These are phyloP conservation scores for Capreolus pygargus DNA, from an alignment of 2,113 vertebrate genomes.

Conservation along the genomic window DNA sequence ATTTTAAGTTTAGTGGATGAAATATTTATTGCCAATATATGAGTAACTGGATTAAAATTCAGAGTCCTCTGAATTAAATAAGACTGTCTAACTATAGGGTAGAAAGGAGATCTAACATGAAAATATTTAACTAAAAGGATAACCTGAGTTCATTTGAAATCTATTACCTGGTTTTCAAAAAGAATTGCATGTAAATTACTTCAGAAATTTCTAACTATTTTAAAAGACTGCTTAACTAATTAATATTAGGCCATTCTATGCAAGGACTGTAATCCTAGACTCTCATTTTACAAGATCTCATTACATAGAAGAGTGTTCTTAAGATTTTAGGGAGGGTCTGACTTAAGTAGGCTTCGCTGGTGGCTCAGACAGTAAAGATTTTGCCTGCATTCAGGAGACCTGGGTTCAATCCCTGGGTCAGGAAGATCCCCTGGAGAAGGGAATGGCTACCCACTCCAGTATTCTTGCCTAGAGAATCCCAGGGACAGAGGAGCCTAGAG, in stretches of 20 bases:
- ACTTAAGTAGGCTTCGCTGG: neutral
- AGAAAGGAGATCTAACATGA: neutral
- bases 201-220: slow-evolving; percentile 12
- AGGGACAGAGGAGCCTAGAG: neutral
- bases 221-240: neutral
- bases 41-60: neutral
- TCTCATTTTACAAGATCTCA: neutral
- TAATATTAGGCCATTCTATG: neutral
- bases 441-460: neutral
- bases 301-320: neutral
- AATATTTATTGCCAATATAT: neutral
- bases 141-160: slow-evolving; percentile 22
- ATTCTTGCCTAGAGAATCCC: neutral
- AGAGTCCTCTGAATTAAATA: neutral
- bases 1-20: slow-evolving; percentile 1
- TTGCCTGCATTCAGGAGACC: neutral
- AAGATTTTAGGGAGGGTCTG: neutral
- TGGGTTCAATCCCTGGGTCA: neutral
- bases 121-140: neutral
- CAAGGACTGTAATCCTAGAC: neutral
- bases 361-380: neutral
- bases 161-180: neutral
- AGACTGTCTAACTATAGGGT: neutral
- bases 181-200: slow-evolving; percentile 15
- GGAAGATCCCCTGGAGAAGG: neutral